Evolutionary conservation across 2,113 vertebrate genomes (phyloP).

Genomic region (Oxyruncus cristatus): DNA sequence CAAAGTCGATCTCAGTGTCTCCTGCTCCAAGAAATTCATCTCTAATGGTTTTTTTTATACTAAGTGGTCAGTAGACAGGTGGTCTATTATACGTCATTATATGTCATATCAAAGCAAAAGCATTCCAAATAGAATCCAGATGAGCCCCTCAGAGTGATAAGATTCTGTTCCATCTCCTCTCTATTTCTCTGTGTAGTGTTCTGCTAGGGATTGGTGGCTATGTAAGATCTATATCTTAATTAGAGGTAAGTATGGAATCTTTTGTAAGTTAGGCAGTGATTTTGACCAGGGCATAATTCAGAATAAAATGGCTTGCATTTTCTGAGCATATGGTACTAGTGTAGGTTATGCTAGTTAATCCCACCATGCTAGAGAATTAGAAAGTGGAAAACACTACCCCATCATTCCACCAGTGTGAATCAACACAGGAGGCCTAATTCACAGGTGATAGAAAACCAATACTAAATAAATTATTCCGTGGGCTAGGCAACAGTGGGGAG

Average conservation of each 20-base stretch:
- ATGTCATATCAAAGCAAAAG: background rate
- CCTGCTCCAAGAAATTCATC: background rate
- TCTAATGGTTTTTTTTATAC: background rate
- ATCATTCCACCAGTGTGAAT: background rate
- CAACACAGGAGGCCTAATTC: background rate
- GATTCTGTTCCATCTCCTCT: background rate
- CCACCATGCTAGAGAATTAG: background rate
- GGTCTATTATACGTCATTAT: background rate
- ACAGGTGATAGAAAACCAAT: background rate
- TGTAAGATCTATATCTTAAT: background rate
- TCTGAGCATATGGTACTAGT: rapidly evolving
- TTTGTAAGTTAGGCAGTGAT: background rate
- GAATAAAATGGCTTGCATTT: background rate
- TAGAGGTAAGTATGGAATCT: background rate
- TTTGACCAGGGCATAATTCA: background rate
- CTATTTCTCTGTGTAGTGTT: background rate
- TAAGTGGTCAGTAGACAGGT: background rate
- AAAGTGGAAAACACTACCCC: background rate
- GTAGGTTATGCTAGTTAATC: background rate
- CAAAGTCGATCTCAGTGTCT: background rate
- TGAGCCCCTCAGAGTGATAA: background rate
- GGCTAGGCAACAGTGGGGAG: background rate
- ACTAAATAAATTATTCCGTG: background rate
- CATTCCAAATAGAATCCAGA: background rate
- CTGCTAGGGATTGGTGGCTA: background rate